Conservation (phyloP, 2,797 vertebrate genomes). For the Scleropages formosus region DNA sequence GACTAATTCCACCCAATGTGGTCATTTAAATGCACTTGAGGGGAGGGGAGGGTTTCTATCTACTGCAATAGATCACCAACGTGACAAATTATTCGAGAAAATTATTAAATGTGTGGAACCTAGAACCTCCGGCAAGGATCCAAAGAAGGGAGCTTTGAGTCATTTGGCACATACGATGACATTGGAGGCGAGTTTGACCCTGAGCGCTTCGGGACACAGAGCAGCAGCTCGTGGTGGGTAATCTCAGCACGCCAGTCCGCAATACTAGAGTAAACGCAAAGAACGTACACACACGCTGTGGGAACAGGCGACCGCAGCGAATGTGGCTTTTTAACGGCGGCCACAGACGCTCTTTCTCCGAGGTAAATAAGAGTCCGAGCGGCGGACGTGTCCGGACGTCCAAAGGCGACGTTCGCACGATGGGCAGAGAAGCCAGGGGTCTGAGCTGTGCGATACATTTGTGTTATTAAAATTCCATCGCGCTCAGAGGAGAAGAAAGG, state of each 20-base stretch:
- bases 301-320: neutral
- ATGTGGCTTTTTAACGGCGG: no score
- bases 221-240: neutral
- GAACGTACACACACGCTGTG: neutral
- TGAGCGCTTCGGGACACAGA: slow-evolving; percentile 4
- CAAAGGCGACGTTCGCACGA: slow-evolving; percentile 2
- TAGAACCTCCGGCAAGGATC: neutral
- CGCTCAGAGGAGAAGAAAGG: no score
- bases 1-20: slow-evolving; percentile 26
- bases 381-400: slow-evolving; percentile 26
- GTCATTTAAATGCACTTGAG: slow-evolving; percentile 10
- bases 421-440: neutral
- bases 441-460: neutral
- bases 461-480: no score
- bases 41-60: neutral
- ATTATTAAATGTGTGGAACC: slow-evolving; percentile 11
- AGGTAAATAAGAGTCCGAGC: slow-evolving; percentile 21
- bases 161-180: neutral
- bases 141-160: neutral
- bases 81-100: neutral
- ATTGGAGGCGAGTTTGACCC: slow-evolving; percentile 9
- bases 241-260: neutral
- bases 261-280: neutral
- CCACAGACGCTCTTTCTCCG: no score
- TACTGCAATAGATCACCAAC: neutral